phyloP scores from a whole-genome alignment of 2,113 vertebrate genomes.

The Lepus americanus region DNA sequence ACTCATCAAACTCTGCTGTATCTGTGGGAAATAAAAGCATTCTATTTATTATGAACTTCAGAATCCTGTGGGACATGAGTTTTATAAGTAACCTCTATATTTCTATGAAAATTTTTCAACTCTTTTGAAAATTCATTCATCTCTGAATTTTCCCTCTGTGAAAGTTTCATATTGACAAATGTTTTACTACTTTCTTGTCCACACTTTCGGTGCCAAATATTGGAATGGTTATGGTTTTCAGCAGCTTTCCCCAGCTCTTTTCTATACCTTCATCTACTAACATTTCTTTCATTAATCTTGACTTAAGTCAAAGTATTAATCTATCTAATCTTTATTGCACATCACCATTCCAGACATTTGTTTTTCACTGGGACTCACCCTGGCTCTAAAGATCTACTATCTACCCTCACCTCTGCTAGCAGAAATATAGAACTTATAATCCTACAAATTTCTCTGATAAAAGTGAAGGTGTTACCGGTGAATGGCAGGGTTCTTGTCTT shows the following conservation, averaged over 20 bases:
- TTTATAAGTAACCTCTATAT: background rate
- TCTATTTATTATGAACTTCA: background rate
- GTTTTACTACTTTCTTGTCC: background rate
- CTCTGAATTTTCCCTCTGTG: background rate
- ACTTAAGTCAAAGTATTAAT: background rate
- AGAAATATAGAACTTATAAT: background rate
- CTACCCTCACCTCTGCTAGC: background rate
- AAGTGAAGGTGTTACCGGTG: background rate
- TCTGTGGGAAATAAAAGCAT: background rate
- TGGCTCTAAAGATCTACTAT: background rate
- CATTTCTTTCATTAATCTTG: background rate
- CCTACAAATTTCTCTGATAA: background rate
- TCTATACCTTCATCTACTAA: background rate
- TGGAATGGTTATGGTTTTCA: background rate
- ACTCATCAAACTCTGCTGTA: background rate
- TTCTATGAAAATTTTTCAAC: background rate
- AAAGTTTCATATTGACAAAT: background rate
- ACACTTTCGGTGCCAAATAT: background rate
- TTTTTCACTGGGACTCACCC: background rate
- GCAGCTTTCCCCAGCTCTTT: background rate
- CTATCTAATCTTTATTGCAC: background rate
- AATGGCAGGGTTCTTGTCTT: too few relatives aligned
- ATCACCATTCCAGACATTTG: too few relatives aligned
- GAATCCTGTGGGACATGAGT: background rate
- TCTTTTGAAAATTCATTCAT: background rate